Evolutionary conservation across 2,888 invertebrate species (phyloP).

Genomic region (Lampropteryx suffumata): DNA sequence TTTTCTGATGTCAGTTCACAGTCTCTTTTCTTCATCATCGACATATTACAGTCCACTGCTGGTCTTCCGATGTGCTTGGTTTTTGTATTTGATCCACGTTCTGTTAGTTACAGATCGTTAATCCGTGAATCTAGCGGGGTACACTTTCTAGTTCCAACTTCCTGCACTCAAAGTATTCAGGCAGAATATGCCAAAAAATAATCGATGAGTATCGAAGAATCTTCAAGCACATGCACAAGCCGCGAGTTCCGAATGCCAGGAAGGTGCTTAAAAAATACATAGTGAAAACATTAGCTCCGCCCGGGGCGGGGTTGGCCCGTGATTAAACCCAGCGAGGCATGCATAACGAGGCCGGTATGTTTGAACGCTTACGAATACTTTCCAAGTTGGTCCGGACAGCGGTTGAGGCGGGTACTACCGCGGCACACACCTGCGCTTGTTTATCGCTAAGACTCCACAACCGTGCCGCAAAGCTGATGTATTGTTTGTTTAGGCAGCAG

Average conservation of each 20-base stretch:
- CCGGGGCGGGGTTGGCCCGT: slow-evolving; percentile 67
- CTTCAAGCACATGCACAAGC: slow-evolving; percentile 43
- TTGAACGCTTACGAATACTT: slow-evolving; percentile 79
- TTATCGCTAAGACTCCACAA: slow-evolving; percentile 64
- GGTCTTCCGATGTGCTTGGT: too few species aligned
- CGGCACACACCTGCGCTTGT: slow-evolving; percentile 70
- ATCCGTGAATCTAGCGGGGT: too few species aligned
- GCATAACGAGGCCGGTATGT: slow-evolving; percentile 77
- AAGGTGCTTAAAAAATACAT: slow-evolving; percentile 77
- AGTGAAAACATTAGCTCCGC: slow-evolving; percentile 76
- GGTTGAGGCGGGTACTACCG: slow-evolving; percentile 53
- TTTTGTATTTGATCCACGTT: too few species aligned
- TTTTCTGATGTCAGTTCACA: too few species aligned
- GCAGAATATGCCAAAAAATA: slow-evolving; percentile 2
- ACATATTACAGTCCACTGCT: too few species aligned
- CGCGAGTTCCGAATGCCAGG: slow-evolving; percentile 44
- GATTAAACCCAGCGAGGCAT: slow-evolving; percentile 80
- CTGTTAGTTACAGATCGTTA: too few species aligned
- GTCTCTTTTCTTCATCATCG: too few species aligned
- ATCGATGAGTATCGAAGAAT: slow-evolving; percentile 9
- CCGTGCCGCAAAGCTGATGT: slow-evolving; percentile 45
- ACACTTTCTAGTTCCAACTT: too few species aligned
- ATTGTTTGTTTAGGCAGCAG: slow-evolving; percentile 70
- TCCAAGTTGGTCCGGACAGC: slow-evolving; percentile 68
- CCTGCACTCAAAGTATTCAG: background rate